Evolutionary conservation across 2,113 vertebrate genomes (phyloP), one percentile per base, ranked within the genome.

Genomic region (Tetraodon nigroviridis): DNA sequence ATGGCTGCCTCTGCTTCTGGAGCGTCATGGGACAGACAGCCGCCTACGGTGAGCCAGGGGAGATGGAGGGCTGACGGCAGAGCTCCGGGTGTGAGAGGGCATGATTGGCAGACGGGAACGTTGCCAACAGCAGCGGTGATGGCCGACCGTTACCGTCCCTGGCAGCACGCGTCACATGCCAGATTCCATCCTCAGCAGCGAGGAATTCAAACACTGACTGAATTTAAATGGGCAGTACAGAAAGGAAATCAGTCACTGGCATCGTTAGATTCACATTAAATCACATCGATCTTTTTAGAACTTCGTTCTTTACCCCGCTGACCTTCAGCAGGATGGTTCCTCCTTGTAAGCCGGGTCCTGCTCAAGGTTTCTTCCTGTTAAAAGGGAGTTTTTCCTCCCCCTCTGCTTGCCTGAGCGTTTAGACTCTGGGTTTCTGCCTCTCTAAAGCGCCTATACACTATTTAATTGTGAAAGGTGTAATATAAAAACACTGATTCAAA

Each of bases 131-230:
- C 58, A 52, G 65, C 16, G 72, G 79, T 73, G 83, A 79, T 74
- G 58, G 71, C 69, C 0, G 56, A 73, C 68, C 68, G 45, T 32
- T 67, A 24, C 70, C 76, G 80, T 81, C 83, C 74, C 80, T 79
- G 59, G 61, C 66, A 72, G 21, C 42, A 84, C 86, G 84, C 85
- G 81, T 83, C 81, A 78, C 66, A 76, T 82, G 85, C 80, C 78
- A 86, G 65, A 66, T 73, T 72, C 65, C 78, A 63, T 82, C 83
- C 85, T 86, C 85, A 88, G 86, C 66, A 83, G 84, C 78, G 70
- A 55, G 63, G 75, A 78, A 75, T 63, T 76, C 66, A 51, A 63
- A 72, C 64, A 56, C 71, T 78, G 46, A 42, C n/a, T n/a, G n/a
- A n/a, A n/a, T n/a, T n/a, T n/a, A n/a, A n/a, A n/a, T n/a, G n/a